phyloP scores from a whole-genome alignment of 1,140 invertebrate genomes.

The Drosophila gunungcola region DNA sequence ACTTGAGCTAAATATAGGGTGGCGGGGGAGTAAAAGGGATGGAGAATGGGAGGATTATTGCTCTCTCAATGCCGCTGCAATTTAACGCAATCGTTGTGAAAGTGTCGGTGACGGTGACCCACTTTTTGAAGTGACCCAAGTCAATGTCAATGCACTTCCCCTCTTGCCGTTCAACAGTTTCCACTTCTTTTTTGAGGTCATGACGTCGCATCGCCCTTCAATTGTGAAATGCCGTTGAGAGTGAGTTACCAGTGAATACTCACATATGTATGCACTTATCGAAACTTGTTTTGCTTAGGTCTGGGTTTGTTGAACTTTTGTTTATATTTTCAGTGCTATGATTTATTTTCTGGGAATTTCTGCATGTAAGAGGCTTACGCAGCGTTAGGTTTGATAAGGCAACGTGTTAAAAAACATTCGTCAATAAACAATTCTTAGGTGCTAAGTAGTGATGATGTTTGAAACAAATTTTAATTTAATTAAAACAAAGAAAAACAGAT shows the following conservation, averaged over 20 bases:
- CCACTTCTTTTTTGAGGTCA: slow-evolving; percentile 6
- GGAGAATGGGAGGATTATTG: neutral
- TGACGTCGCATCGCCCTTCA: slow-evolving; percentile 16
- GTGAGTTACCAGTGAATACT: slow-evolving; percentile 11
- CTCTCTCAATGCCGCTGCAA: slow-evolving; percentile 46
- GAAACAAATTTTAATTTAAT: no score
- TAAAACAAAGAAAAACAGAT: no score
- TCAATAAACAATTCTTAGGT: no score
- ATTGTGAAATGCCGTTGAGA: slow-evolving; percentile 41
- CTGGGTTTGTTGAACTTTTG: slow-evolving; percentile 55
- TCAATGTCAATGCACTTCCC: slow-evolving; percentile 51
- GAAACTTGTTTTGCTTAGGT: slow-evolving; percentile 58
- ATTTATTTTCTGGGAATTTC: slow-evolving; percentile 26
- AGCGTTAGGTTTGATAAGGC: neutral
- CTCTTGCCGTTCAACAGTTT: neutral
- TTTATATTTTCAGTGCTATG: slow-evolving; percentile 7
- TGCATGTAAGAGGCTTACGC: neutral
- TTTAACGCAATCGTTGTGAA: slow-evolving; percentile 47
- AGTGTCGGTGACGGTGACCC: slow-evolving; percentile 41
- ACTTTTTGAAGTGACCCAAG: slow-evolving; percentile 30
- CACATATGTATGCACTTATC: slow-evolving; percentile 38
- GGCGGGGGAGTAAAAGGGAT: neutral
- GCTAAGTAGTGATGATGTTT: no score
- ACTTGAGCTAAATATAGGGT: slow-evolving; percentile 12
- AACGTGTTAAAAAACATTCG: neutral